phyloP scores from a whole-genome alignment of 1,140 invertebrate species.

The Macrostomum lignano region DNA sequence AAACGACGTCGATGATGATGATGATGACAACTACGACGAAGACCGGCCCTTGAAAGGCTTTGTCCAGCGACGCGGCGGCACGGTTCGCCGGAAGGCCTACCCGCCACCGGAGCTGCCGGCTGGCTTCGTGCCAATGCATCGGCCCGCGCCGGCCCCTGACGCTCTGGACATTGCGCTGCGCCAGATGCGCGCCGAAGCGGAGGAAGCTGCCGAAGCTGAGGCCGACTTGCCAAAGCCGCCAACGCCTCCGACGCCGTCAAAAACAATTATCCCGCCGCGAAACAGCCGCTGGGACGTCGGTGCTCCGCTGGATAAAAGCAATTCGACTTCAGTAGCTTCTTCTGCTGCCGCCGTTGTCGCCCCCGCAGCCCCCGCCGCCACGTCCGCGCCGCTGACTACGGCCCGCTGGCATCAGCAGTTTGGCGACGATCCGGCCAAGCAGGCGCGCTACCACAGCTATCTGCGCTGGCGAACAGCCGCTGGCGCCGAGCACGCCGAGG shows the following conservation, averaged over 20 bases:
- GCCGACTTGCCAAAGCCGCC: too few relatives aligned
- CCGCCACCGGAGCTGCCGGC: conserved; percentile 41
- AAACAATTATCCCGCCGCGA: neutral
- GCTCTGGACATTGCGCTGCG: too few relatives aligned
- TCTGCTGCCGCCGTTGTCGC: too few relatives aligned
- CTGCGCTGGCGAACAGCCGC: neutral
- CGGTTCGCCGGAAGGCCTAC: conserved; percentile 35
- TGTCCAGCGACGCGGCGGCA: conserved; percentile 29
- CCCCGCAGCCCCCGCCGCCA: too few relatives aligned
- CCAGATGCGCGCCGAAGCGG: conserved; percentile 8
- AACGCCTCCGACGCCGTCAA: neutral
- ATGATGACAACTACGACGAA: neutral
- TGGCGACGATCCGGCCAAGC: neutral
- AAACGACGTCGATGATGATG: too few relatives aligned
- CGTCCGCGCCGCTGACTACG: neutral
- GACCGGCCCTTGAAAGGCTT: conserved; percentile 38
- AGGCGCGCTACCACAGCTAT: too few relatives aligned
- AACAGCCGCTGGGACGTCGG: neutral
- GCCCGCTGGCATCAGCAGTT: neutral
- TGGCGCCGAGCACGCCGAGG: neutral
- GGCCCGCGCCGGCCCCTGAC: too few relatives aligned
- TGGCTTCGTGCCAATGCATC: conserved; percentile 33
- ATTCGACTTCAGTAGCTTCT: neutral
- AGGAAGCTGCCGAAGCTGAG: conserved; percentile 10
- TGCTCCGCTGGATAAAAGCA: neutral